Evolutionary conservation across 2,888 invertebrate species (phyloP).

Genomic region (Toxonevra muliebris): DNA sequence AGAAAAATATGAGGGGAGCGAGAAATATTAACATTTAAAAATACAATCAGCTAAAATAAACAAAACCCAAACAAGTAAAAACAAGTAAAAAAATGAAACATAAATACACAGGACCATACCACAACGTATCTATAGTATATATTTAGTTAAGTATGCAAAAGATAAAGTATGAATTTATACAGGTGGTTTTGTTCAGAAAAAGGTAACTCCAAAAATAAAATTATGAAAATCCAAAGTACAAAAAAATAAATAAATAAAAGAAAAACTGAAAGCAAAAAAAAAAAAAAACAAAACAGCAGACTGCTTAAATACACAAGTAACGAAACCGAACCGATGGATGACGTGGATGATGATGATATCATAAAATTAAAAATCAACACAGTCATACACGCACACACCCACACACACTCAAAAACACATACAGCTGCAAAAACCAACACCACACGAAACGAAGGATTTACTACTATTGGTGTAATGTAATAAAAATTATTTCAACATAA

Average conservation of each 20-base stretch:
- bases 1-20: constrained; percentile 13
- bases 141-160: constrained; percentile 2
- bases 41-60: constrained; percentile 1
- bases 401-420: not conserved
- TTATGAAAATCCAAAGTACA: not conserved
- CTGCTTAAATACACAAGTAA: not conserved
- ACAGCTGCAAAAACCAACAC: not conserved
- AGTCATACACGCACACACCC: constrained; percentile 22
- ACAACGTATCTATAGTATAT: not conserved
- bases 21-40: constrained; percentile 9
- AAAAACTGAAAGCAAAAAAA: not conserved
- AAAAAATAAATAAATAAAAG: not conserved
- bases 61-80: constrained; percentile 6
- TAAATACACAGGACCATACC: constrained; percentile 17
- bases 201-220: not conserved
- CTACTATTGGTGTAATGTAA: constrained; percentile 12
- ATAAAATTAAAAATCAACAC: constrained; percentile 45
- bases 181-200: not conserved
- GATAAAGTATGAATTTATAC: not conserved
- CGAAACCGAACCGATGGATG: not conserved
- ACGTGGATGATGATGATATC: constrained; percentile 35
- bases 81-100: constrained; percentile 13
- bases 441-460: not conserved
- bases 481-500: constrained; percentile 25
- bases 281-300: not conserved